Conservation (phyloP, 2,888 invertebrate species). For the Drosophila mayaguana region DNA sequence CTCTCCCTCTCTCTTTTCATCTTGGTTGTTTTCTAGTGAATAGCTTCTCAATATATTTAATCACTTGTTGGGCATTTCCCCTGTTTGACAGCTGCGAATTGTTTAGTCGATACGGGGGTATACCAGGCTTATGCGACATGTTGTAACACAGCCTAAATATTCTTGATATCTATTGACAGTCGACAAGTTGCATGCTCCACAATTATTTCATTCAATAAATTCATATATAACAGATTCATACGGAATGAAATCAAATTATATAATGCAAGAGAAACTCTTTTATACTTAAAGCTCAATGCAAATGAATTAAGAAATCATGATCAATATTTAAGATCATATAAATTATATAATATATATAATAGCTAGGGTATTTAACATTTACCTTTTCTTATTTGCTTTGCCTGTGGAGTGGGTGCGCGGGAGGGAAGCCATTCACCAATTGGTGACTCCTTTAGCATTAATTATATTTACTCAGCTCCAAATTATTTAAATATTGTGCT, state of each 20-base stretch:
- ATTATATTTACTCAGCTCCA: constrained; percentile 49
- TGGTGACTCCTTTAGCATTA: constrained; percentile 68
- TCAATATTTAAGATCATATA: background rate
- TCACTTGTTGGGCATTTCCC: constrained; percentile 40
- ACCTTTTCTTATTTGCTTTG: background rate
- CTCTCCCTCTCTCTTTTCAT: background rate
- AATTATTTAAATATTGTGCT: constrained; percentile 28
- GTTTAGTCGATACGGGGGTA: background rate
- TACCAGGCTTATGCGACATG: no score
- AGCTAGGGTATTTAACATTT: background rate
- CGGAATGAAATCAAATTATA: background rate
- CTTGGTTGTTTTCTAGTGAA: constrained; percentile 4
- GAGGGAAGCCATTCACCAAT: constrained; percentile 24
- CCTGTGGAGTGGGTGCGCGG: no score
- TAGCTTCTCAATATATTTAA: constrained; percentile 18
- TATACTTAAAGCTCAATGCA: background rate
- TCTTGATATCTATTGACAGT: background rate
- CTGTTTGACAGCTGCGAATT: constrained; percentile 17
- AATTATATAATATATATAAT: background rate
- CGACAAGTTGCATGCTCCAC: background rate
- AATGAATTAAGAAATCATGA: background rate
- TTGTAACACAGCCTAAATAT: no score
- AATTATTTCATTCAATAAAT: background rate
- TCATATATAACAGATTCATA: background rate
- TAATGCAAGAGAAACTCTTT: background rate